Conservation (phyloP, 2,113 vertebrate genomes). For the Cebus imitator region DNA sequence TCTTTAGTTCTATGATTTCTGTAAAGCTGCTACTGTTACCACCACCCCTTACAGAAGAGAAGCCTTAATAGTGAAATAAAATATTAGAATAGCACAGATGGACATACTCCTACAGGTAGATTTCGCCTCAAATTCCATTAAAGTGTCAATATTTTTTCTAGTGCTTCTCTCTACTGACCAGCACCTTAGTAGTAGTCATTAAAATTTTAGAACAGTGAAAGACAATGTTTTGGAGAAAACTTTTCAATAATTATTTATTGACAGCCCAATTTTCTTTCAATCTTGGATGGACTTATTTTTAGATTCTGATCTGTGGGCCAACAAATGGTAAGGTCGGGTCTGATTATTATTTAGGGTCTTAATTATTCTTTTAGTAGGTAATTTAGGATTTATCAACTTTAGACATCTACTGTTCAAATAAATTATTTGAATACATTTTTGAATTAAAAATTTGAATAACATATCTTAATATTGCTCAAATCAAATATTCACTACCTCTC, state of each 20-base stretch:
- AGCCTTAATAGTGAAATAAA: not conserved
- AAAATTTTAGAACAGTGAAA: not conserved
- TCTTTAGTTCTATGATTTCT: not conserved
- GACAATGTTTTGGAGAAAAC: not conserved
- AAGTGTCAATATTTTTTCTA: not conserved
- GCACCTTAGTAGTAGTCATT: not conserved
- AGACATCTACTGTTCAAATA: conserved; percentile 16
- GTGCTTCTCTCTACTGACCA: not conserved
- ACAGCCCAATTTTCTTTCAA: not conserved
- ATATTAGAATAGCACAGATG: not conserved
- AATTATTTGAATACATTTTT: conserved; percentile 34
- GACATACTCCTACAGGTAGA: not conserved
- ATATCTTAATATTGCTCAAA: conserved; percentile 24
- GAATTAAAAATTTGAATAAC: conserved; percentile 33
- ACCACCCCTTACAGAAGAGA: not conserved
- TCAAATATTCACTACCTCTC: conserved; percentile 1
- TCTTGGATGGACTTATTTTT: conserved; percentile 3
- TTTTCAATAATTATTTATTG: not conserved
- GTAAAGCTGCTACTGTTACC: not conserved
- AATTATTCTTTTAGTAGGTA: conserved; percentile 20
- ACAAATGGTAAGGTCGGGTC: not conserved
- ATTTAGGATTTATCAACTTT: not conserved
- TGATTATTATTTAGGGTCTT: not conserved
- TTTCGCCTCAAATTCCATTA: not conserved
- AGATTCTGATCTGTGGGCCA: conserved; percentile 1